Evolutionary conservation across 2,888 invertebrate genomes (phyloP).

Genomic region (Ashinkailepas kermadecensis): DNA sequence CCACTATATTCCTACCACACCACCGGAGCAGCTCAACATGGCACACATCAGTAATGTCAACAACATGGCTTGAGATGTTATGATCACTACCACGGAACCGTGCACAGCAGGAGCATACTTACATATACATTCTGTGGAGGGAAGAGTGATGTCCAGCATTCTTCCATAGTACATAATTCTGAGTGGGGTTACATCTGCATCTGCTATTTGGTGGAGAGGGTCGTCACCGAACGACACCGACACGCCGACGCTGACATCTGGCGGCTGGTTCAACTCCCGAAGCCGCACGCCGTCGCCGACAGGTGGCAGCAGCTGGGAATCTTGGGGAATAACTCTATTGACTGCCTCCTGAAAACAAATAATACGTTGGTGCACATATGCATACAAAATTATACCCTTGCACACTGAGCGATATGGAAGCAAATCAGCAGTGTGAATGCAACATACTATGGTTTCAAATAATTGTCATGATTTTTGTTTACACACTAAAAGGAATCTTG

Average conservation of each 20-base stretch:
- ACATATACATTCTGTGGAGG: neutral
- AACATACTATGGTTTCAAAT: too few species aligned
- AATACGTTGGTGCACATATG: too few species aligned
- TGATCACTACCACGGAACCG: too few species aligned
- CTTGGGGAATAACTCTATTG: constrained; percentile 48
- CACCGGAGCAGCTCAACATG: too few species aligned
- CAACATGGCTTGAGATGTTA: too few species aligned
- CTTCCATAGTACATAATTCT: neutral
- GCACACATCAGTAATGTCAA: too few species aligned
- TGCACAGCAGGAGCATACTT: neutral
- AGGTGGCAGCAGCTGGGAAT: constrained; percentile 12
- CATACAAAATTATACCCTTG: too few species aligned
- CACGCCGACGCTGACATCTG: constrained; percentile 16
- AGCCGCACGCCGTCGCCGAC: neutral
- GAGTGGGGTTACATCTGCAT: neutral
- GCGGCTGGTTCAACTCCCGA: neutral
- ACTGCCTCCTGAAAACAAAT: constrained; percentile 51
- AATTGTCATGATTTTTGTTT: too few species aligned
- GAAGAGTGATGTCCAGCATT: neutral
- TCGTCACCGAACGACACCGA: neutral
- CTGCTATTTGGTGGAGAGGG: neutral
- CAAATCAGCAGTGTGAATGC: too few species aligned
- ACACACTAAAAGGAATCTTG: too few species aligned
- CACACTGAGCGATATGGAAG: too few species aligned
- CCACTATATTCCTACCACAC: too few species aligned